Base-by-base conservation (phyloP, 37 sponge, comb jelly and placozoan genomes). In the Agelas oroides region DNA sequence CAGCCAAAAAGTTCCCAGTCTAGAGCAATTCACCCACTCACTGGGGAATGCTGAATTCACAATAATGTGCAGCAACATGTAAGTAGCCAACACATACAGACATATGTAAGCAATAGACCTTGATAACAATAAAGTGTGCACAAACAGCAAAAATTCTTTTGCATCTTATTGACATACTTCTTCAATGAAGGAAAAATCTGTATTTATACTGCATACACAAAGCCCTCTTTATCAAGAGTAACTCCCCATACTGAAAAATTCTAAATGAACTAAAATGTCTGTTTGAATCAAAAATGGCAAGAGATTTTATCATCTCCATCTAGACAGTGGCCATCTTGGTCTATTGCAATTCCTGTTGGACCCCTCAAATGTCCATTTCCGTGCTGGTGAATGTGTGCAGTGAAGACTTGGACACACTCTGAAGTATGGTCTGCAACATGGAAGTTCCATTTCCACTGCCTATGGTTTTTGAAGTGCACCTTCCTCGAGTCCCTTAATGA, bases 311-410 rank as follows among this genome's bases (percentile, higher is more conserved):
- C 35, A 19, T 81, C 40, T 34, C 57, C 18, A 14, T 57, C 56
- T 28, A 69, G 41, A 58, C 28, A 17, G 40, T 71, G 70, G 38
- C 82, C 82, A 34, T 81, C 82, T 36, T 68, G 57, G 31, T 81
- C 71, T 11, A 81, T 32, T 17, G 71, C 71, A 56, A 81, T 70
- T 5, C 82, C 82, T 15, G 71, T 59, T 81, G 82, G 82, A 1
- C 19, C 11, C n/a, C 56, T 53, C 32, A 81, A 66, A 21, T 41
- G 17, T 18, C 68, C 68, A 24, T 19, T 41, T 12, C 80, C 80
- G 52, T 81, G 70, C 53, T 46, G 18, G 20, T 17, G 17, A 0
- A 81, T 27, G 23, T 59, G 54, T 70, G 79, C 33, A 20, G 72
- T 71, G 73, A 77, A 86, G 27, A 86, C 64, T 30, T 34, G 1